Evolutionary conservation across 2,797 vertebrate genomes (phyloP).

Genomic region (Adrianichthys oophorus): DNA sequence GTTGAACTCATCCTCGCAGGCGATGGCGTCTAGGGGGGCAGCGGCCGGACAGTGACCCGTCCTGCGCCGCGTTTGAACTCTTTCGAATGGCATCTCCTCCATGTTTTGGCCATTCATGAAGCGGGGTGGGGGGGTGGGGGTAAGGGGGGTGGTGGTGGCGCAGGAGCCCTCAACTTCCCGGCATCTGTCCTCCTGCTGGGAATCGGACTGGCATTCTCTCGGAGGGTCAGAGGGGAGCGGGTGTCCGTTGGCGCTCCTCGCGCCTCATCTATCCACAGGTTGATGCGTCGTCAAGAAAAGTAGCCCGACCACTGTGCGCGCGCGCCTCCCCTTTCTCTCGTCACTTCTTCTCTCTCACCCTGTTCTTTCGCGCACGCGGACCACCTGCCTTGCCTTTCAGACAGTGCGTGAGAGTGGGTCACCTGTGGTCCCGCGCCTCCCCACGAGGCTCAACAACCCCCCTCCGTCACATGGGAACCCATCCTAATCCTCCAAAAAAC

Average conservation of each 20-base stretch:
- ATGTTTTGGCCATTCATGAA: conserved; percentile 96
- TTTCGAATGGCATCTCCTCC: conserved; percentile 89
- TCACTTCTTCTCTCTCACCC: conserved; percentile 12
- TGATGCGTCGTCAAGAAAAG: conserved; percentile 63
- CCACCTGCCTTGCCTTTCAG: conserved; percentile 42
- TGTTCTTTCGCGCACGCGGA: conserved; percentile 18
- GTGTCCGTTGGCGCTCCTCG: conserved; percentile 45
- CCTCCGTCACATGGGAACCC: conserved; percentile 5
- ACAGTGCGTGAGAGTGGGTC: conserved; percentile 16
- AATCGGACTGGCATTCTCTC: conserved; percentile 49
- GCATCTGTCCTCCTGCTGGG: conserved; percentile 34
- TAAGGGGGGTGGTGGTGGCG: conserved; percentile 62
- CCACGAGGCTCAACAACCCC: conserved; percentile 40
- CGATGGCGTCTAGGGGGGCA: conserved; percentile 77
- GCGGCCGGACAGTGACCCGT: conserved; percentile 80
- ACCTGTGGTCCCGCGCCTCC: conserved; percentile 37
- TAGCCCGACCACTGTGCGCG: conserved; percentile 65
- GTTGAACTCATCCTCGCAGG: conserved; percentile 91
- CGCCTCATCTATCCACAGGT: conserved; percentile 73
- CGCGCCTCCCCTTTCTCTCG: conserved; percentile 32
- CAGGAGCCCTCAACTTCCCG: conserved; percentile 62
- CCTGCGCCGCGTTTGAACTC: conserved; percentile 86
- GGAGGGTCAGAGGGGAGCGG: conserved; percentile 46
- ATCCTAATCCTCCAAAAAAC: too few relatives aligned
- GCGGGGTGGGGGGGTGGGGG: conserved; percentile 31